Evolutionary conservation across 2,888 invertebrate genomes (phyloP), one percentile per base, ranked within the genome.

Genomic region (Amphipoea oculea): DNA sequence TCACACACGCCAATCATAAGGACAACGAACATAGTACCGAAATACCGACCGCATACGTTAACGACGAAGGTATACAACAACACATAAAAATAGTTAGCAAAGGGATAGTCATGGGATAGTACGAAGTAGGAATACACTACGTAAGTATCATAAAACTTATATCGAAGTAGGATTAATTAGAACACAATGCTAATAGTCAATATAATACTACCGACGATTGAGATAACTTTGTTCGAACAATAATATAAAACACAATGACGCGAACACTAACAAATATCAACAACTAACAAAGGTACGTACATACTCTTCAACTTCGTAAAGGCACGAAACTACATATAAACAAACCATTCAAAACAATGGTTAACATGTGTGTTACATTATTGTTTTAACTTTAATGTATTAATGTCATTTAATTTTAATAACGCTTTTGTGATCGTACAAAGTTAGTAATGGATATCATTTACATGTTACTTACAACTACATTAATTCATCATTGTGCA

Each of bases 271-370:
- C 81, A 88, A 87, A 89, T 85, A 79, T 82, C 86, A 92, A 93
- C 90, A 90, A 91, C 86, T 87, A 91, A 91, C 89, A 89, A 89
- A 91, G 77, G 83, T 90, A 79, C 79, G 83, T 73, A 79, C 77
- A 81, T 83, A 85, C 73, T 82, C 77, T 84, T 87, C 78, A 91
- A 92, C 90, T 85, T 89, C 81, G 87, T 91, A 92, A 93, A 94
- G 94, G 93, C 94, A 94, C 94, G 84, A 86, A 92, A 91, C 90
- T 90, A 91, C 90, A 93, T 70, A 82, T 57, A 79, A 92, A 91
- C 84, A 90, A 92, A 92, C 89, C 90, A 92, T 92, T 79, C 86
- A 91, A 93, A 90, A 89, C 85, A 92, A 92, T 92, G 91, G 92
- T 91, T 88, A 88, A 90, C 81, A 83, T 73, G 71, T 80, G 57